phyloP scores from a whole-genome alignment of 2,888 invertebrate species.

The Volucella bombylans region DNA sequence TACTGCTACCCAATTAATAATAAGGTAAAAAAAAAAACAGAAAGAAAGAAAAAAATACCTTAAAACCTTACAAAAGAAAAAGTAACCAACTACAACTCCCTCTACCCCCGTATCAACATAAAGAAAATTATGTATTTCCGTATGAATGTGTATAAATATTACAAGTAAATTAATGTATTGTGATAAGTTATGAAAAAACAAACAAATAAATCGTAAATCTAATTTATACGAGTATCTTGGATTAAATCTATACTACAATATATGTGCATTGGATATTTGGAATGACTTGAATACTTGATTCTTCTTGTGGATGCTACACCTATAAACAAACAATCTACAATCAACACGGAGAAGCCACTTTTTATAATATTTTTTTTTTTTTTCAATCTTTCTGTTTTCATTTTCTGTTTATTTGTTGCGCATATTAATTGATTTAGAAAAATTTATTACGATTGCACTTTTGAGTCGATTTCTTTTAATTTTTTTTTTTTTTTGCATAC shows the following conservation, averaged over 20 bases:
- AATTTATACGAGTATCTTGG: constrained; percentile 34
- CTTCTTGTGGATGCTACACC: no score
- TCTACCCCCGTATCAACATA: neutral
- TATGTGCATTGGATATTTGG: no score
- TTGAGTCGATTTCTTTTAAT: no score
- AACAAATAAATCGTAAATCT: constrained; percentile 54
- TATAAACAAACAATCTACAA: no score
- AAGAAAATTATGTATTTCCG: constrained; percentile 16
- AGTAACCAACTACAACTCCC: neutral
- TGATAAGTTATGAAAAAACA: constrained; percentile 66
- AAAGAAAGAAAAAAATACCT: neutral
- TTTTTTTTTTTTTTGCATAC: no score
- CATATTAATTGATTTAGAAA: no score
- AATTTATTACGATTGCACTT: no score
- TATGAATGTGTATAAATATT: constrained; percentile 52
- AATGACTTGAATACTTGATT: no score
- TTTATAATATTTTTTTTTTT: no score
- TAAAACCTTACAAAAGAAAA: neutral
- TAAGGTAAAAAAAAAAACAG: constrained; percentile 13
- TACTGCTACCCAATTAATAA: neutral
- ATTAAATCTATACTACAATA: neutral
- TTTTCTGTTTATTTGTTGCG: no score
- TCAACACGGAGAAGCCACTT: no score
- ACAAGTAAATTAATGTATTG: constrained; percentile 59
- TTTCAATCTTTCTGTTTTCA: no score